These are phyloP conservation scores for Pygathrix nemaeus DNA, from an alignment of 2,113 vertebrate species.

Conservation along the genomic window DNA sequence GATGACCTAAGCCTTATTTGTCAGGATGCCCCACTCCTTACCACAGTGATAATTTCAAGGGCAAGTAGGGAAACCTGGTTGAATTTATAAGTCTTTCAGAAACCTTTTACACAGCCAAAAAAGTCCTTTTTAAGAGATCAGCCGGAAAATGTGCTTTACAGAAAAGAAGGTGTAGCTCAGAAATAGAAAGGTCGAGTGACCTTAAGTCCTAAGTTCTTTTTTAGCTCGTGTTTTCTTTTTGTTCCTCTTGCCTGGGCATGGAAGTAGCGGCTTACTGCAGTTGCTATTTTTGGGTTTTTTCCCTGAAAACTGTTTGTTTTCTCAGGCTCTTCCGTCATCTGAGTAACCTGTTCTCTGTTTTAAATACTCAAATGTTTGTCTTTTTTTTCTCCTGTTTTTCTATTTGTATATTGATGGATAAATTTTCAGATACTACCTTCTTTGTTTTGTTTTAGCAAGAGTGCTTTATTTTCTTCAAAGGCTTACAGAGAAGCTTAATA, in stretches of 20 bases:
- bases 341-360: neutral
- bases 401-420: neutral
- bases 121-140: neutral
- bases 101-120: neutral
- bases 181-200: no score
- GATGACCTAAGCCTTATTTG: neutral
- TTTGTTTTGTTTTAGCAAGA: neutral
- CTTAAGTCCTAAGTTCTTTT: accelerated
- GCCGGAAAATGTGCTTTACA: neutral
- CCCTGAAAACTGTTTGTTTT: neutral
- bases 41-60: neutral
- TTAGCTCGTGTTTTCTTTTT: accelerated
- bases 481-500: neutral
- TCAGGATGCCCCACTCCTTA: no score
- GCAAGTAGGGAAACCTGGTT: neutral
- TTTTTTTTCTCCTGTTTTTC: neutral
- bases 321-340: neutral
- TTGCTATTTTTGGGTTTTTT: accelerated
- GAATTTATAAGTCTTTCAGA: neutral
- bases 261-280: accelerated
- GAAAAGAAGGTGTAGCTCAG: neutral
- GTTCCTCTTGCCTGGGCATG: accelerated
- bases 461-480: neutral
- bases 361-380: neutral
- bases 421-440: neutral